Evolutionary conservation across 2,888 invertebrate genomes (phyloP).

Genomic region (Tridacna gigas): DNA sequence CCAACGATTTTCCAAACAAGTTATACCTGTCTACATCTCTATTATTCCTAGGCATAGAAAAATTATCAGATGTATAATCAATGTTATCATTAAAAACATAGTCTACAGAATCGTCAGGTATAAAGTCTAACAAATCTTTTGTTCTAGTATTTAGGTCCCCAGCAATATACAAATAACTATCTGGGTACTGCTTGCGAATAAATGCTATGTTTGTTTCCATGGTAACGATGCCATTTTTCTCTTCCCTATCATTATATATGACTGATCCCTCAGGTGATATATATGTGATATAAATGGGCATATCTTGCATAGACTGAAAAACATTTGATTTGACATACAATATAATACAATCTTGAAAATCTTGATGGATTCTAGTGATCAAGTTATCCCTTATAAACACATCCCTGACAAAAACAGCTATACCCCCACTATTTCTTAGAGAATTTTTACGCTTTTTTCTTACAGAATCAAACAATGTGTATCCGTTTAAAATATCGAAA

Average conservation of each 20-base stretch:
- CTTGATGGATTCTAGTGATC: conserved; percentile 11
- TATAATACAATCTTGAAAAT: conserved; percentile 30
- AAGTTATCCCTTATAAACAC: conserved; percentile 6
- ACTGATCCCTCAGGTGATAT: conserved; percentile 29
- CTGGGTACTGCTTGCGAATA: conserved; percentile 22
- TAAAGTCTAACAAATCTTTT: conserved; percentile 41
- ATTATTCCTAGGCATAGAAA: conserved; percentile 17
- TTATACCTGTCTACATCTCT: conserved; percentile 28
- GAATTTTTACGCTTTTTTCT: conserved; percentile 16
- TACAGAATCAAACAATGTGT: conserved; percentile 27
- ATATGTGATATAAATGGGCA: conserved; percentile 18
- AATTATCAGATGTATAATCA: conserved; percentile 27
- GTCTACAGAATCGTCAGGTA: conserved; percentile 24
- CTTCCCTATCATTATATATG: conserved; percentile 25
- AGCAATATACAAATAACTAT: conserved; percentile 32
- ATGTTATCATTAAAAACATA: conserved; percentile 23
- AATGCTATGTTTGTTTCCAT: conserved; percentile 29
- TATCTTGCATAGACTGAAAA: conserved; percentile 20
- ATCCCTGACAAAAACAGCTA: conserved; percentile 32
- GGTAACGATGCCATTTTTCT: conserved; percentile 36
- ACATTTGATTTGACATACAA: conserved; percentile 21
- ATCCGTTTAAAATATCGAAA: conserved; percentile 13
- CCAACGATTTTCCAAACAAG: conserved; percentile 25
- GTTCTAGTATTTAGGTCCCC: conserved; percentile 40
- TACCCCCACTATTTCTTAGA: conserved; percentile 3